These are phyloP conservation scores for Ditula angustiorana DNA, from an alignment of 2,888 invertebrate species.

Conservation along the genomic window DNA sequence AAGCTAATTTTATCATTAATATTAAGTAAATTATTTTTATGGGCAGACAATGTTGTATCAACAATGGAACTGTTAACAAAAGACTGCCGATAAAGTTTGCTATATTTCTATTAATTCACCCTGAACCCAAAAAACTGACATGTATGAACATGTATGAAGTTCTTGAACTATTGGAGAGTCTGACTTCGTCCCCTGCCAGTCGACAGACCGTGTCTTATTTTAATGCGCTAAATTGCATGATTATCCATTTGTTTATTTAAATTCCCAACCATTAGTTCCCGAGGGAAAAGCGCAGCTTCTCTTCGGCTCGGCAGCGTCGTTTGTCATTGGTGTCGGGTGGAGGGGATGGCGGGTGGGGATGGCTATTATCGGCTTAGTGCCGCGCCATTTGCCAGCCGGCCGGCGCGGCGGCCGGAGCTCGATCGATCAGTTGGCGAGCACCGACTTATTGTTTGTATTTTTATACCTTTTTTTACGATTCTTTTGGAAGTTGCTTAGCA, in stretches of 20 bases:
- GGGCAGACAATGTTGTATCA: too few relatives aligned
- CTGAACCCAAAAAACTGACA: too few relatives aligned
- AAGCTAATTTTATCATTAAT: too few relatives aligned
- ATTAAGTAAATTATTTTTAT: too few relatives aligned
- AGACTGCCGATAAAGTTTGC: too few relatives aligned
- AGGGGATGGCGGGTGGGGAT: slow-evolving; percentile 37
- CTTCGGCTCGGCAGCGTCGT: slow-evolving; percentile 1
- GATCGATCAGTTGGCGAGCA: slow-evolving; percentile 31
- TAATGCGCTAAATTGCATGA: neutral
- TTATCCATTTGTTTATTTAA: slow-evolving; percentile 9
- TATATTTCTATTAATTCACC: too few relatives aligned
- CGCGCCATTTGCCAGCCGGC: slow-evolving; percentile 64
- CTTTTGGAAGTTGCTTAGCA: neutral
- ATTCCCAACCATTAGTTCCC: slow-evolving; percentile 5
- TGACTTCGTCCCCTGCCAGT: too few relatives aligned
- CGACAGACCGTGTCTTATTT: too few relatives aligned
- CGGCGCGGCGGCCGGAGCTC: slow-evolving; percentile 33
- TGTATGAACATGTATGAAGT: too few relatives aligned
- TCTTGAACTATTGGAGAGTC: too few relatives aligned
- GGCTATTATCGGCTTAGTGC: slow-evolving; percentile 66
- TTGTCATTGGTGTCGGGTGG: slow-evolving; percentile 28
- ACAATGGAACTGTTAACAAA: too few relatives aligned
- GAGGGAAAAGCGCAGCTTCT: neutral
- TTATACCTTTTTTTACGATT: neutral
- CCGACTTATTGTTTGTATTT: neutral